Evolutionary conservation across 2,113 vertebrate genomes (phyloP).

Genomic region (Hippoglossus stenolepis): DNA sequence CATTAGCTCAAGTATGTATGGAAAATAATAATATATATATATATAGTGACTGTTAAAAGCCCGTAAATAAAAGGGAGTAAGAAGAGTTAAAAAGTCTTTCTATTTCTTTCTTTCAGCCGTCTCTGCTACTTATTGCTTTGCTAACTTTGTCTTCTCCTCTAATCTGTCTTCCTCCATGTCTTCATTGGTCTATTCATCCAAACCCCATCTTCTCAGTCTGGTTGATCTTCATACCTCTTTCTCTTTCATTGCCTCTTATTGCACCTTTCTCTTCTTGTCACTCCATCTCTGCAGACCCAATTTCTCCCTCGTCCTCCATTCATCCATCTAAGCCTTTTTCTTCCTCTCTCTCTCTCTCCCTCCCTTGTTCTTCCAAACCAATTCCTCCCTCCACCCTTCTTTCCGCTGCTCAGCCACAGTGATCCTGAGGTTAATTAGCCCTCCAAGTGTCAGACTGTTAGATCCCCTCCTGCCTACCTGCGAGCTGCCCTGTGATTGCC

Average conservation of each 20-base stretch:
- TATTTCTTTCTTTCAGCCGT: neutral
- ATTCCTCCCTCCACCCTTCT: constrained; percentile 9
- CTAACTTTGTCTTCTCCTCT: neutral
- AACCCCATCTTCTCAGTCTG: neutral
- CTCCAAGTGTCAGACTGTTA: constrained; percentile 57
- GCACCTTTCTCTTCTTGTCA: neutral
- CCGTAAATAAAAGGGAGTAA: too few species aligned
- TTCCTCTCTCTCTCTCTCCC: neutral
- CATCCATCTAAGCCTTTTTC: neutral
- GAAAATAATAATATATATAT: too few species aligned
- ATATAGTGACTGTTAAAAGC: too few species aligned
- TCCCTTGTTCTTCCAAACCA: neutral
- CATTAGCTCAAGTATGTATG: too few species aligned
- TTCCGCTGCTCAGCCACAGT: constrained; percentile 18
- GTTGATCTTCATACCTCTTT: constrained; percentile 1
- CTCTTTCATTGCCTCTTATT: neutral
- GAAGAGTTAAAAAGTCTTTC: too few species aligned
- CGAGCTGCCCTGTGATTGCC: constrained; percentile 51
- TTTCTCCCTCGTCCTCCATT: constrained; percentile 5
- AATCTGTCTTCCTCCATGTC: neutral
- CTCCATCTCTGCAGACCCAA: constrained; percentile 2
- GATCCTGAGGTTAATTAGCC: constrained; percentile 70
- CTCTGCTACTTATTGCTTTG: neutral
- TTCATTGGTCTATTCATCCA: neutral
- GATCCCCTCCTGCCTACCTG: constrained; percentile 42